Percentiles rank a stretch among this genome's conserved stretches.
These are phyloP conservation scores for Ellobius talpinus DNA, from an alignment of 2,113 vertebrate species.

Conservation along the genomic window DNA sequence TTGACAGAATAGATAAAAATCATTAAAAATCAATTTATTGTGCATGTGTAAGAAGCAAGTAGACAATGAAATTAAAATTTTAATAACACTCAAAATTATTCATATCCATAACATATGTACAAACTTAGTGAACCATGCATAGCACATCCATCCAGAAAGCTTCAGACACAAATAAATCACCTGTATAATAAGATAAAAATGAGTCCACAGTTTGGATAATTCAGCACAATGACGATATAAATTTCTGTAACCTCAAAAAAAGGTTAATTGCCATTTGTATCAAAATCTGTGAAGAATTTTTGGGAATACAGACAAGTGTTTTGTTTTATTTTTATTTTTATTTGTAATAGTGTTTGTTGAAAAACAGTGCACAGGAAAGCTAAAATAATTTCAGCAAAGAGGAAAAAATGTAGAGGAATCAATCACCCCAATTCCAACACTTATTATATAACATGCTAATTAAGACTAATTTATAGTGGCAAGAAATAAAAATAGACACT, in stretches of 20 bases:
- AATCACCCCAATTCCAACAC: neutral
- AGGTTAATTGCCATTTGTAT: neutral
- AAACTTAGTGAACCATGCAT: neutral
- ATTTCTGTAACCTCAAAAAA: neutral
- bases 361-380: neutral
- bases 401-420: neutral
- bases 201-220: neutral
- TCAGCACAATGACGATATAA: neutral
- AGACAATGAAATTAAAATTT: neutral
- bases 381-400: neutral
- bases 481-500: neutral
- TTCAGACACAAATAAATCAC: neutral
- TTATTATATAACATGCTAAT: neutral
- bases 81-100: neutral
- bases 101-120: neutral
- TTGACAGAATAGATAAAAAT: neutral
- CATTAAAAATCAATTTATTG: neutral
- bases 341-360: neutral
- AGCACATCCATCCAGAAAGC: neutral
- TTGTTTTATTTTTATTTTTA: neutral
- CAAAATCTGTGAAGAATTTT: neutral
- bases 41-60: neutral
- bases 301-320: neutral
- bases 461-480: neutral
- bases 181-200: neutral